Evolutionary conservation across 2,797 vertebrate species (phyloP), one percentile per base, ranked within the genome.

Genomic region (Melopsittacus undulatus): DNA sequence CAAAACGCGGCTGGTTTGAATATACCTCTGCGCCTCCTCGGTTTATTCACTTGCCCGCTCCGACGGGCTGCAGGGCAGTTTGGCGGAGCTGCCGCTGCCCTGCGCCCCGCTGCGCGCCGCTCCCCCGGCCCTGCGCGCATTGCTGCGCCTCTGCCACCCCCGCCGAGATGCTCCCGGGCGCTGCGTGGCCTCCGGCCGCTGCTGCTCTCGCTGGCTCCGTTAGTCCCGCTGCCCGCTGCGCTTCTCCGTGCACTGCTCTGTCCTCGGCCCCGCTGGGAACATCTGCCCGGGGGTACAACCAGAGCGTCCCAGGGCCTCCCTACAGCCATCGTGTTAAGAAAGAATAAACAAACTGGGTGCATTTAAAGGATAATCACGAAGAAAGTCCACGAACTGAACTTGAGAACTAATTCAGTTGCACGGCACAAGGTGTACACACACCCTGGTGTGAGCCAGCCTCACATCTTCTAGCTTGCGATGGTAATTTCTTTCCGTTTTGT

Each of bases 301-400:
- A 4, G 0, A 7, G 14, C 23, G 0, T 1, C 5, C 1, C 56
- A 11, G 56, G 51, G 42, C 0, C 0, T 8, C 64, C 14, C 8
- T 5, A 9, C 23, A 61, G 48, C 26, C 62, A 1, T 26, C 1
- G 6, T 2, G 5, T 5, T 14, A 15, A 26, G 22, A 20, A 18
- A 40, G 48, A 3, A 18, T 11, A 4, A 30, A 36, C 17, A 34
- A 59, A 45, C 5, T 0, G 30, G 24, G 1, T 2, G 3, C 24
- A 1, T 54, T 74, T 40, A 9, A 16, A 76, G 42, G 13, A 3
- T 10, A 20, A 29, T 2, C 17, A 1, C 36, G 56, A 42, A 48
- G 27, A 19, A 81, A 82, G 12, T 68, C 29, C 32, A 1, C 45
- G 4, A 69, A 2, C 10, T 4, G 34, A 76, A 73, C 67, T 45